A percentile compares a stretch with the other conserved stretches of the same genome.
Evolutionary conservation across 2,888 invertebrate species (phyloP).

Genomic region (Mylabris sibirica): DNA sequence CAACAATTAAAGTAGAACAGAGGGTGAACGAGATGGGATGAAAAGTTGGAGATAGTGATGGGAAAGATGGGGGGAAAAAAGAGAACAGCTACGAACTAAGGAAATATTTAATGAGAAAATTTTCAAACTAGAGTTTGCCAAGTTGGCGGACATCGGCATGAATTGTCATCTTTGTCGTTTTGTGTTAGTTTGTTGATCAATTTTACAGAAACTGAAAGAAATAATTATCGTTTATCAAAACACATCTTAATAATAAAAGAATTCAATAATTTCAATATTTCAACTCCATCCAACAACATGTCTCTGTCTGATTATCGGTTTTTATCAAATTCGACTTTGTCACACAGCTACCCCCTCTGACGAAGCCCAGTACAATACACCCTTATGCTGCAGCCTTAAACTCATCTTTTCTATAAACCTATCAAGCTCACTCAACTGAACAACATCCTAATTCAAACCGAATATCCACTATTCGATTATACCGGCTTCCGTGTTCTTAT

Average conservation of each 20-base stretch:
- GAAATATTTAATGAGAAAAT: slow-evolving; percentile 18
- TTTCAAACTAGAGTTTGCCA: slow-evolving; percentile 1
- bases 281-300: not conserved
- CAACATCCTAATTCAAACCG: slow-evolving; percentile 18
- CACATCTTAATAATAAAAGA: too few species aligned
- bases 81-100: not conserved
- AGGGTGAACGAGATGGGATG: not conserved
- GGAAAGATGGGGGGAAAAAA: too few species aligned
- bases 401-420: slow-evolving; percentile 9
- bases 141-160: not conserved
- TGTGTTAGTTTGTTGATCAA: too few species aligned
- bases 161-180: not conserved
- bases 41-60: too few species aligned
- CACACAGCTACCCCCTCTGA: not conserved
- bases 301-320: slow-evolving; percentile 2
- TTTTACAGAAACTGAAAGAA: too few species aligned
- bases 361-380: not conserved
- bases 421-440: slow-evolving; percentile 15
- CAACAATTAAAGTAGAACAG: not conserved
- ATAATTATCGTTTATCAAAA: too few species aligned
- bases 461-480: slow-evolving; percentile 17
- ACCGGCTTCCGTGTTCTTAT: slow-evolving; percentile 17
- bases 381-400: not conserved
- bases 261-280: slow-evolving; percentile 1
- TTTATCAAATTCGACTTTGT: not conserved